Percentiles rank a stretch among this genome's conserved stretches.
Evolutionary conservation across 2,888 invertebrate genomes (phyloP).

Genomic region (Drosophila austrosaltans): DNA sequence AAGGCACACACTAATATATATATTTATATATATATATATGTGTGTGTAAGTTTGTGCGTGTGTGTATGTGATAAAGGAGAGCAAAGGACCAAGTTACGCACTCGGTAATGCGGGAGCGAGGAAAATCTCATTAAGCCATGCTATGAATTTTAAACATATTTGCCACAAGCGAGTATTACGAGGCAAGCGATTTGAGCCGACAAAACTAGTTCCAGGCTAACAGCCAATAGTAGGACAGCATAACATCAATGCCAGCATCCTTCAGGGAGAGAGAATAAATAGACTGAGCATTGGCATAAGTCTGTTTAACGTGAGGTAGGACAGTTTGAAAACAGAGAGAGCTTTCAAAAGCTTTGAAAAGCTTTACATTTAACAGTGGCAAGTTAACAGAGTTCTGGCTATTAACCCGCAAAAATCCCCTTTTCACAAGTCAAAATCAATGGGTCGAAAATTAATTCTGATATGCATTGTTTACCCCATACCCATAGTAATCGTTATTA

Average conservation of each 20-base stretch:
- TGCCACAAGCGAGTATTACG: slow-evolving; percentile 43
- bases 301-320: slow-evolving; percentile 65
- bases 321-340: slow-evolving; percentile 34
- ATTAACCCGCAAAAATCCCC: slow-evolving; percentile 1
- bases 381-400: slow-evolving; percentile 4
- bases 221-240: slow-evolving; percentile 63
- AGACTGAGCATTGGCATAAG: slow-evolving; percentile 34
- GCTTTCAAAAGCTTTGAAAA: slow-evolving; percentile 19
- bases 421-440: too few species aligned
- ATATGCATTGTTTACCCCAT: too few species aligned
- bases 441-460: too few species aligned
- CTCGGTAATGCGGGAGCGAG: slow-evolving; percentile 46
- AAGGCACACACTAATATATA: background rate
- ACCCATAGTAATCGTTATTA: too few species aligned
- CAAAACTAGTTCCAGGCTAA: slow-evolving; percentile 65
- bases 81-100: slow-evolving; percentile 28
- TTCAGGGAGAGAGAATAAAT: slow-evolving; percentile 16
- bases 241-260: slow-evolving; percentile 46
- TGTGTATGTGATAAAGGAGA: slow-evolving; percentile 8
- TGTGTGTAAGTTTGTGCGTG: background rate
- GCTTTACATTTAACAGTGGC: slow-evolving; percentile 14
- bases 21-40: background rate
- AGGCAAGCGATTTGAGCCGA: slow-evolving; percentile 34
- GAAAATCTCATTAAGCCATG: slow-evolving; percentile 74
- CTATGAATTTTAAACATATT: slow-evolving; percentile 77